A percentile compares a stretch with the other conserved stretches of the same genome.
These are phyloP conservation scores for Patiria miniata DNA, from an alignment of 35 echinoderm and acorn worm genomes.

Conservation along the genomic window DNA sequence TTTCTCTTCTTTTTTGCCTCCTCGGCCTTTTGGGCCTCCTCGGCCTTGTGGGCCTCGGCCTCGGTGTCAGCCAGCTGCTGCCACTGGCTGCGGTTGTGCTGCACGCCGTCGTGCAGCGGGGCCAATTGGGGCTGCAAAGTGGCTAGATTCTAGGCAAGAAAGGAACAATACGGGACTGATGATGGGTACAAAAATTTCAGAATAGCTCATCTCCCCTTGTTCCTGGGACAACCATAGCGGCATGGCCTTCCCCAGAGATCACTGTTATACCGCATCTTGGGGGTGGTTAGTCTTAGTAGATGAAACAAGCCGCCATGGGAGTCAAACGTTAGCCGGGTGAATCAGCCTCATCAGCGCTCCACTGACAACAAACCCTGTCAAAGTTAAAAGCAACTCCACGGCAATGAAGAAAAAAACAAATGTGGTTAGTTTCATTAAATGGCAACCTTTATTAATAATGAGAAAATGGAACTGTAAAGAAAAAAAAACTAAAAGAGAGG, in stretches of 20 bases:
- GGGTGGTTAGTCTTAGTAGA: neutral
- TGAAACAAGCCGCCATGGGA: neutral
- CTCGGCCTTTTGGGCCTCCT: neutral
- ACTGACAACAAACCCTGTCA: slow-evolving; percentile 6
- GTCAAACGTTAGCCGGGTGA: neutral
- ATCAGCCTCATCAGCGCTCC: neutral
- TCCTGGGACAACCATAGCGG: neutral
- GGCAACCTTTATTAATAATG: neutral
- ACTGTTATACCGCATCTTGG: neutral
- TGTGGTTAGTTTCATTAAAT: neutral
- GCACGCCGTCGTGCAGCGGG: slow-evolving; percentile 65
- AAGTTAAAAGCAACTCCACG: slow-evolving; percentile 16
- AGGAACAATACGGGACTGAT: slow-evolving; percentile 34
- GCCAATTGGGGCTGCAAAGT: slow-evolving; percentile 56
- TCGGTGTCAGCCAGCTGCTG: slow-evolving; percentile 59
- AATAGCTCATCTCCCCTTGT: neutral
- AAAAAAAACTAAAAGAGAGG: slow-evolving; percentile 25
- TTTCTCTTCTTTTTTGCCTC: slow-evolving; percentile 1
- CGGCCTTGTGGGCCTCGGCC: neutral
- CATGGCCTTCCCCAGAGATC: slow-evolving; percentile 1
- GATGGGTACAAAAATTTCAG: slow-evolving; percentile 20
- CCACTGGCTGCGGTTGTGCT: slow-evolving; percentile 79
- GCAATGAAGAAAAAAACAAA: slow-evolving; percentile 11
- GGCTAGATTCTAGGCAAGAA: slow-evolving; percentile 79
- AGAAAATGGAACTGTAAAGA: slow-evolving; percentile 20